Evolutionary conservation across 2,113 vertebrate species (phyloP), one percentile per base, ranked within the genome.

Genomic region (Cephalopterus ornatus): DNA sequence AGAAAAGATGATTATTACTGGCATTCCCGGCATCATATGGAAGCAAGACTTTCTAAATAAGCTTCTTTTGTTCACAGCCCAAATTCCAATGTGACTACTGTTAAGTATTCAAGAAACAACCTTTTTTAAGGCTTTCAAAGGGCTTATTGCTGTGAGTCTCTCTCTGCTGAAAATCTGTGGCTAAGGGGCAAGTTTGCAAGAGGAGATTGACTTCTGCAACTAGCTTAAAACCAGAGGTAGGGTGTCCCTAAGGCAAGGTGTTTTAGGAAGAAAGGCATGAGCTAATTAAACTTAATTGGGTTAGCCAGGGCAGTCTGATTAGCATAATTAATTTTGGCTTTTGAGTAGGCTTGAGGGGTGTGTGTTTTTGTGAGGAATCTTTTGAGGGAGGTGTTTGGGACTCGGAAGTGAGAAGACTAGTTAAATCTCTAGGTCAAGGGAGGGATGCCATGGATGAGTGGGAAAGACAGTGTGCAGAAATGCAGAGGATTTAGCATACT

Each of bases 321-420:
- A 97, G 76, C 95, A 97, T 97, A 98, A 97, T 97, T 98, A 98
- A 98, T 98, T 96, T 96, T 96, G 83, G 89, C 73, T 81, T 94
- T 76, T 92, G 92, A 97, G 92, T 95, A 94, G 78, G 85, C 97
- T 95, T 80, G 52, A 93, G 91, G 92, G 49, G 71, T 80, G 56
- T 96, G 41, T 94, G 81, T 89, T 97, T 97, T 84, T 91, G 58
- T 75, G 78, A 85, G 75, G 74, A 63, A 68, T 71, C 62, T 85
- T 85, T 73, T 56, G 89, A 96, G 93, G 93, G 63, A 61, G 21
- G 75, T 87, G 66, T 88, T 87, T 92, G 52, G 86, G 41, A 55
- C 62, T 70, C 32, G 15, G 27, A 76, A 77, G 42, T 68, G 71
- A 72, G 49, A 79, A 67, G 50, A 77, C 35, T 61, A 87, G 58